Percentiles rank a stretch among this genome's conserved stretches.
These are phyloP conservation scores for Eclectus roratus DNA, from an alignment of 2,113 vertebrate species.

Conservation along the genomic window DNA sequence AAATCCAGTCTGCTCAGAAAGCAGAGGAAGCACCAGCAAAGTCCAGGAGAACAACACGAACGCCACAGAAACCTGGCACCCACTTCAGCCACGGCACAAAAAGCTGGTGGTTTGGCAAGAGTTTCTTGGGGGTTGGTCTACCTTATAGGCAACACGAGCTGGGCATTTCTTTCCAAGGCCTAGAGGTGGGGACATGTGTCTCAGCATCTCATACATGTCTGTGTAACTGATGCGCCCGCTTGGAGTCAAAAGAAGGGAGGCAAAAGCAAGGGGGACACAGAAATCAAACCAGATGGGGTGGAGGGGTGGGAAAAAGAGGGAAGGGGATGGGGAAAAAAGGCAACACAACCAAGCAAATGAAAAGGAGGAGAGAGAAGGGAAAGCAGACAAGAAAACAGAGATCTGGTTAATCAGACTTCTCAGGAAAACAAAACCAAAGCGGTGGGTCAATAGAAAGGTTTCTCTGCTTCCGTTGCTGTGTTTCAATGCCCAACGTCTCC, in stretches of 20 bases:
- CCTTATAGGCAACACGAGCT: constrained; percentile 97
- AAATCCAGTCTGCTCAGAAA: constrained; percentile 8
- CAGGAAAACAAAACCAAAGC: neutral
- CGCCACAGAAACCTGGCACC: constrained; percentile 26
- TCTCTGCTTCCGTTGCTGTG: constrained; percentile 38
- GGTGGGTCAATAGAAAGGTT: neutral
- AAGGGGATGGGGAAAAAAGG: neutral
- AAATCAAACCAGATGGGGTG: neutral
- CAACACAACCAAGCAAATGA: constrained; percentile 43
- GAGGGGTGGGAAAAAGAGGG: neutral
- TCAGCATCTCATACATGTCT: constrained; percentile 99
- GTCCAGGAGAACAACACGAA: constrained; percentile 22
- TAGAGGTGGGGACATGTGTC: constrained; percentile 98
- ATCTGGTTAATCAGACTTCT: constrained; percentile 87
- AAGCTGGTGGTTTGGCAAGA: constrained; percentile 43
- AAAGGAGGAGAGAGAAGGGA: constrained; percentile 38
- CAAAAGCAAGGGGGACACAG: constrained; percentile 33
- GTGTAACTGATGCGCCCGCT: constrained; percentile 99
- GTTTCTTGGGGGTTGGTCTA: constrained; percentile 74
- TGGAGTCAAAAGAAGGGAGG: constrained; percentile 59
- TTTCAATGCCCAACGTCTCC: neutral
- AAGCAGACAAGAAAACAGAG: constrained; percentile 83
- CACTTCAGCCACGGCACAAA: constrained; percentile 38
- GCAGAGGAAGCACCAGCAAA: constrained; percentile 48
- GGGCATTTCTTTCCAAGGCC: constrained; percentile 99